A percentile compares a stretch with the other conserved stretches of the same genome.
Conservation (phyloP, 2,113 vertebrate genomes). For the Carettochelys insculpta region DNA sequence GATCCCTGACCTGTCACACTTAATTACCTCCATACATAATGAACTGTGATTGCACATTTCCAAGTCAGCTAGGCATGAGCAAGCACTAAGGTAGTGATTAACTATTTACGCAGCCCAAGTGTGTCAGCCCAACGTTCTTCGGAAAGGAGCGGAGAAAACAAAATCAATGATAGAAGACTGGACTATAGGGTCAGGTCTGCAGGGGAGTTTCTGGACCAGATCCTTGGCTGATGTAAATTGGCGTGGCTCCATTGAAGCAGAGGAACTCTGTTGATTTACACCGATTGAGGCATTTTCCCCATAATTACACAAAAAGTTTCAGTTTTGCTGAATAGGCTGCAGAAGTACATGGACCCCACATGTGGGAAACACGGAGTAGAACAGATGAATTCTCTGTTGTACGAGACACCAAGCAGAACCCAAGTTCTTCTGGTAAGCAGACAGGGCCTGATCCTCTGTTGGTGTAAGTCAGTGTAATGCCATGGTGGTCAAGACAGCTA, state of each 20-base stretch:
- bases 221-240: not conserved
- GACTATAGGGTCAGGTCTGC: not conserved
- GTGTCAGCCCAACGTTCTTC: not conserved
- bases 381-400: not conserved
- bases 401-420: not conserved
- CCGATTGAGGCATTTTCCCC: not conserved
- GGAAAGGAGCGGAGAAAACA: not conserved
- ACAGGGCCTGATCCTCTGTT: not conserved
- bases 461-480: not conserved
- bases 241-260: not conserved
- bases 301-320: not conserved
- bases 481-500: not conserved
- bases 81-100: conserved; percentile 59
- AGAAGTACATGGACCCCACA: not conserved
- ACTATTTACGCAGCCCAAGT: conserved; percentile 73
- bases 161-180: not conserved
- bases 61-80: conserved; percentile 29
- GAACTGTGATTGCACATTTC: not conserved
- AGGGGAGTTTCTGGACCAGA: not conserved
- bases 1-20: not conserved
- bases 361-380: not conserved
- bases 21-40: not conserved
- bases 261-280: not conserved
- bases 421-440: not conserved
- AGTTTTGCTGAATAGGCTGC: not conserved